Percentiles rank a stretch among this genome's conserved stretches.
phyloP scores from a whole-genome alignment of 53 echinoderm and acorn worm genomes.

The Echinometra lucunter region DNA sequence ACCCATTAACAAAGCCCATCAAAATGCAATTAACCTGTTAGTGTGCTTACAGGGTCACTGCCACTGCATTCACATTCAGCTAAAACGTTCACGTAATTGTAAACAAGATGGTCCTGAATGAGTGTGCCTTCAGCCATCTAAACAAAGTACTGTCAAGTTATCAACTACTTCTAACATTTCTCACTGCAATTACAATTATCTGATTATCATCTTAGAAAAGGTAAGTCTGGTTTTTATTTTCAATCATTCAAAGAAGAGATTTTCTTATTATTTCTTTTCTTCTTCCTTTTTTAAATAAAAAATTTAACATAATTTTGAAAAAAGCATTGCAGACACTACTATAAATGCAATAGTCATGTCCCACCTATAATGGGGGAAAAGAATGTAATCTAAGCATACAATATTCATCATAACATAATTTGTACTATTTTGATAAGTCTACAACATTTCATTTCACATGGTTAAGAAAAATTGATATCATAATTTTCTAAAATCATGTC shows the following conservation, averaged over 20 bases:
- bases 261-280: too few species aligned
- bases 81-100: not conserved
- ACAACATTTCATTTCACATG: too few species aligned
- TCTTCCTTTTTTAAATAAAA: too few species aligned
- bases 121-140: not conserved
- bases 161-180: not conserved
- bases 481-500: not conserved
- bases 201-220: too few species aligned
- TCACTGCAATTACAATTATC: not conserved
- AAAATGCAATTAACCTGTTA: slow-evolving; percentile 45
- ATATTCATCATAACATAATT: too few species aligned
- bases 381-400: not conserved
- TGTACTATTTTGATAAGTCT: too few species aligned
- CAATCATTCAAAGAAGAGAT: not conserved
- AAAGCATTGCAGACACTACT: not conserved
- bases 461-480: too few species aligned
- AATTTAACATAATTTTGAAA: not conserved
- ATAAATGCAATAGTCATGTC: not conserved
- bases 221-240: not conserved
- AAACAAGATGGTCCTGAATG: not conserved
- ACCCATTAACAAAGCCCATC: slow-evolving; percentile 10
- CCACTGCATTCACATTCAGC: not conserved
- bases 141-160: not conserved
- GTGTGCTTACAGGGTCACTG: slow-evolving; percentile 23
- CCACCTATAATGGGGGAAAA: not conserved